phyloP scores from a whole-genome alignment of 2,113 vertebrate genomes.

The Saguinus imperator region DNA sequence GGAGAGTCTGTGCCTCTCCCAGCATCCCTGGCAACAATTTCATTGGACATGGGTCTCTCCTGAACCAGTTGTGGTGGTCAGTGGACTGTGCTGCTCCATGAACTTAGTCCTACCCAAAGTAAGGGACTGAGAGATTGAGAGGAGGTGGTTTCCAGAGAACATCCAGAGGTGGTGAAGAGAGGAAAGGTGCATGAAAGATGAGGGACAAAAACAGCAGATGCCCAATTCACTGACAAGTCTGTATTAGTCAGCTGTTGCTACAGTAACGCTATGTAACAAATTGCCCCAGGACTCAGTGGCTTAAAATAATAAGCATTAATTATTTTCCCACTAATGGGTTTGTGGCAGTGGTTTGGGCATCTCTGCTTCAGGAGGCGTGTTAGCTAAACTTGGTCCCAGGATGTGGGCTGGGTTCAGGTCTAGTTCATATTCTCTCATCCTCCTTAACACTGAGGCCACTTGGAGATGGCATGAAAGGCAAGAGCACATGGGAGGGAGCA shows the following conservation, averaged over 20 bases:
- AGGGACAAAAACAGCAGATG: neutral
- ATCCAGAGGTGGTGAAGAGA: neutral
- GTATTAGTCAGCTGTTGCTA: neutral
- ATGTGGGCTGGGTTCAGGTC: neutral
- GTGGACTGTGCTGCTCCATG: neutral
- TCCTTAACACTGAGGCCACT: neutral
- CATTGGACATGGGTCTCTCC: neutral
- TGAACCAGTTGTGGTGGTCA: neutral
- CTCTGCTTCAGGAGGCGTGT: neutral
- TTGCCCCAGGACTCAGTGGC: neutral
- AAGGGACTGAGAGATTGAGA: neutral
- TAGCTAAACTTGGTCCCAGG: neutral
- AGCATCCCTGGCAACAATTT: neutral
- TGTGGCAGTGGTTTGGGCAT: neutral
- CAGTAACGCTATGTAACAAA: neutral
- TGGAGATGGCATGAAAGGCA: neutral
- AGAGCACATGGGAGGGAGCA: neutral
- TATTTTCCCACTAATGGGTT: neutral
- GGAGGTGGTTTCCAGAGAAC: neutral
- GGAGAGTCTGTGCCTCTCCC: neutral
- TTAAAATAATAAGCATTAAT: neutral
- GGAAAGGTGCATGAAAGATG: neutral
- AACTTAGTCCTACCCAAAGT: too few relatives aligned
- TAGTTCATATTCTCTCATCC: neutral
- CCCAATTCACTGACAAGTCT: neutral